A percentile compares a stretch with the other conserved stretches of the same genome.
Conservation (phyloP, 2,888 invertebrate species). For the Microctonus hyperodae region DNA sequence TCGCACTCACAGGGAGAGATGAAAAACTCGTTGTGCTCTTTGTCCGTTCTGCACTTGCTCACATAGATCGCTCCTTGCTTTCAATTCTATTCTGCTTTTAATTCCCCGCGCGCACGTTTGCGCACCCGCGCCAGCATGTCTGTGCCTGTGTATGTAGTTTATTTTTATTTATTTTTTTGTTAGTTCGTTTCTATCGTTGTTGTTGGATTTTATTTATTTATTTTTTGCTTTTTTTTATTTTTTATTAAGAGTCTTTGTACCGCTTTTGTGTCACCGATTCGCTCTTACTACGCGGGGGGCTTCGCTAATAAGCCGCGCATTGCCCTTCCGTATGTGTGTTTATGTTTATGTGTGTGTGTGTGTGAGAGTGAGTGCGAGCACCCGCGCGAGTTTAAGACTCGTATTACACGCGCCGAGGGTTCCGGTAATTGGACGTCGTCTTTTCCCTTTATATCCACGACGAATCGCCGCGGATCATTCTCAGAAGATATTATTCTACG, state of each 20-base stretch:
- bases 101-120: not conserved
- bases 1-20: not conserved
- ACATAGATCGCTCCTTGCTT: not conserved
- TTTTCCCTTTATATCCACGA: slow-evolving; percentile 30
- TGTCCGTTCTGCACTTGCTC: not conserved
- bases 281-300: slow-evolving; percentile 40
- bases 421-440: slow-evolving; percentile 51
- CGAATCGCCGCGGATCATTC: slow-evolving; percentile 29
- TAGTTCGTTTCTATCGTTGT: slow-evolving; percentile 3
- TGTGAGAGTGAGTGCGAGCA: slow-evolving; percentile 12
- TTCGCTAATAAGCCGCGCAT: slow-evolving; percentile 43
- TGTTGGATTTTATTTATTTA: slow-evolving; percentile 9
- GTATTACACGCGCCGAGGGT: slow-evolving; percentile 49
- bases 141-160: slow-evolving; percentile 11
- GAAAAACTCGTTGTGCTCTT: slow-evolving; percentile 34
- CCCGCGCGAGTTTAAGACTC: slow-evolving; percentile 42
- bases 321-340: not conserved
- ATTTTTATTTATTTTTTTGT: slow-evolving; percentile 20
- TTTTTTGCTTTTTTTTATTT: slow-evolving; percentile 5
- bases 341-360: not conserved
- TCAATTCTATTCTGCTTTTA: slow-evolving; percentile 5
- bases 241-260: slow-evolving; percentile 24
- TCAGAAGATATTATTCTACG: slow-evolving; percentile 21
- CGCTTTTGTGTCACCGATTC: slow-evolving; percentile 39
- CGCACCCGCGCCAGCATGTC: not conserved